Evolutionary conservation across 37 sponge, comb jelly and placozoan genomes (phyloP).

Genomic region (Haliclona indistincta): DNA sequence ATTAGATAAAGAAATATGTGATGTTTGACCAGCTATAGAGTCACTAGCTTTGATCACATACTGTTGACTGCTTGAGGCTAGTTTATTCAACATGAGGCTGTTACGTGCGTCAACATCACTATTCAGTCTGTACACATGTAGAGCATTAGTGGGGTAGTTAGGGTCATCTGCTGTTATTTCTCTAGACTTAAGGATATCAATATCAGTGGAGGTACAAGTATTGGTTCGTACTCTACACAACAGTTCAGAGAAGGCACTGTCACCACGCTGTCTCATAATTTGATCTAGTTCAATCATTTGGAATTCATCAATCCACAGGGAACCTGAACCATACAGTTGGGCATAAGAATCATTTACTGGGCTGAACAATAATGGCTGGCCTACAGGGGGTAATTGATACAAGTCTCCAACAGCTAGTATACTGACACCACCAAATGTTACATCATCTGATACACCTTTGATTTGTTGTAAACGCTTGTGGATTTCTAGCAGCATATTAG

Average conservation of each 20-base stretch:
- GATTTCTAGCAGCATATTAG: conserved; percentile 38
- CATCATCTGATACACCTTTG: conserved; percentile 19
- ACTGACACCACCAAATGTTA: conserved; percentile 22
- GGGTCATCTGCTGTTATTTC: conserved; percentile 4
- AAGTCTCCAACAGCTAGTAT: conserved; percentile 50
- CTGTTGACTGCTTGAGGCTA: conserved; percentile 14
- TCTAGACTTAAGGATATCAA: conserved; percentile 14
- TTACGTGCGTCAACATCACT: conserved; percentile 32
- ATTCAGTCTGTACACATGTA: conserved; percentile 47
- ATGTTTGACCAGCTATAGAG: conserved; percentile 36
- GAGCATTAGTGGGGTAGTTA: conserved; percentile 28
- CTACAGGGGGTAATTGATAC: conserved; percentile 38
- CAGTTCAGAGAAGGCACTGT: conserved; percentile 22
- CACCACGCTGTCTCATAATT: conserved; percentile 36
- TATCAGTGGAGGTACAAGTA: conserved; percentile 22
- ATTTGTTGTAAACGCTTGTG: conserved; percentile 40
- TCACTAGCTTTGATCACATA: conserved; percentile 27
- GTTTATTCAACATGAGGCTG: conserved; percentile 13
- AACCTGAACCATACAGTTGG: conserved; percentile 38
- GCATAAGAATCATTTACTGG: conserved; percentile 21
- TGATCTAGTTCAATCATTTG: conserved; percentile 35
- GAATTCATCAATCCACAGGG: conserved; percentile 40
- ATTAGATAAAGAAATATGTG: not conserved
- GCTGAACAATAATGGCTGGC: conserved; percentile 15
- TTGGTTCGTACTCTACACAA: conserved; percentile 37